A percentile compares a stretch with the other conserved stretches of the same genome.
Evolutionary conservation across 1,140 invertebrate species (phyloP).

Genomic region (Apis dorsata): DNA sequence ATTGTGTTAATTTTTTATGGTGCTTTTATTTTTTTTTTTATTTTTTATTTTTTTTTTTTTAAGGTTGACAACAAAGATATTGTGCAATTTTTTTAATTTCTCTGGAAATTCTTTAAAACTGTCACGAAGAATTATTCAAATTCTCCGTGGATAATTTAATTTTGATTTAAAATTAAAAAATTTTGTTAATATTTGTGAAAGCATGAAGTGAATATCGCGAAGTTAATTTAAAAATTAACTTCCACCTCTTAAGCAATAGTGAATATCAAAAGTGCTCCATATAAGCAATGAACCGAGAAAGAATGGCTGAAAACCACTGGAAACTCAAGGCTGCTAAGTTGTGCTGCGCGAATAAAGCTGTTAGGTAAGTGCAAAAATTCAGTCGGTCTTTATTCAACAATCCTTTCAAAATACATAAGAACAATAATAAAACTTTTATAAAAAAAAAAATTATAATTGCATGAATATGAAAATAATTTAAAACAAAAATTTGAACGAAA

Average conservation of each 20-base stretch:
- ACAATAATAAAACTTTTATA: neutral
- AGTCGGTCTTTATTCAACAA: neutral
- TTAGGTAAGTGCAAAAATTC: neutral
- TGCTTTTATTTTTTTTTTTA: neutral
- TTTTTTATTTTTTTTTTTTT: neutral
- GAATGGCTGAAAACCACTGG: conserved; percentile 17
- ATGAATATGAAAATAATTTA: neutral
- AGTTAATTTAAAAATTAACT: neutral
- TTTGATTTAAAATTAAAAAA: neutral
- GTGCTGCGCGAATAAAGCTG: neutral
- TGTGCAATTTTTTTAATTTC: conserved; percentile 28
- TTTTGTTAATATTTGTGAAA: neutral
- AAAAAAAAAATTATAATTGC: neutral
- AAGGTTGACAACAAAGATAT: neutral
- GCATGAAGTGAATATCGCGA: neutral
- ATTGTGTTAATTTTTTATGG: neutral
- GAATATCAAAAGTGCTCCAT: neutral
- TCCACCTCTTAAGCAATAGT: neutral
- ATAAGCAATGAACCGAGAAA: neutral
- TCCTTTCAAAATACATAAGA: too few relatives aligned
- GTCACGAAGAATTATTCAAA: neutral
- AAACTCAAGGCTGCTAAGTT: conserved; percentile 3
- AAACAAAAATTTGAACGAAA: neutral
- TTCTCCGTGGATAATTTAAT: neutral
- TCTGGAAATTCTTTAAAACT: neutral